Base-by-base conservation (phyloP, 2,113 vertebrate species). In the Paradoxurus hermaphroditus region DNA sequence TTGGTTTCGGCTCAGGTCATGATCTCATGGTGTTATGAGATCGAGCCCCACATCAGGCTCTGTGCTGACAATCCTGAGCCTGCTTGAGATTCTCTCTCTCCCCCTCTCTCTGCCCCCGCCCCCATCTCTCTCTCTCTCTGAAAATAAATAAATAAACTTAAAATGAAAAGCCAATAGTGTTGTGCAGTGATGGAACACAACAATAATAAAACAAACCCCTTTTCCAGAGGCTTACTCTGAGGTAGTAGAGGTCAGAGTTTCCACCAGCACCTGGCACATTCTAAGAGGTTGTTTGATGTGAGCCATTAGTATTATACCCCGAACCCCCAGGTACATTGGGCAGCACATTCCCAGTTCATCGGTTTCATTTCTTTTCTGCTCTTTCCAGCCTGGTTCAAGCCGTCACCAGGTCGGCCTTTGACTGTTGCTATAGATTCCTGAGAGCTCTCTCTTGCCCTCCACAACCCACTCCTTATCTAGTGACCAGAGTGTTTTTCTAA, bases 251-350 rank as follows among this genome's bases (percentile, higher is more conserved):
- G 3, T 0, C 4, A 21, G 6, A 36, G 2, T n/a, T 59, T 46
- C 29, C 7, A 53, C 5, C 44, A 53, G 27, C 19, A 34, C 21
- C 5, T 5, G 72, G n/a, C n/a, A 19, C 39, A 1, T 63, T 67
- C 44, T 75, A 44, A 46, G 46, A 44, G 53, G 3, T 16, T 44
- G 5, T 36, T 87, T 7, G 1, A 1, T 46, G 15, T 65, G 72
- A 11, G 31, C 44, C 12, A 0, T n/a, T 65, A 27, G 11, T 53
- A 5, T 78, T 44, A 27, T 6, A 59, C 39, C 2, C 7, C 9
- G 15, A 23, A 68, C 39, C 1, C 31, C 19, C 56, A 3, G 0
- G 51, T 67, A 16, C 1, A 0, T 25, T 23, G 19, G 27, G 7
- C 27, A 5, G 13, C 39, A 46, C 29, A 21, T 62, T 49, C 31